Conservation (phyloP, 2,113 vertebrate species). For the Menura novaehollandiae region DNA sequence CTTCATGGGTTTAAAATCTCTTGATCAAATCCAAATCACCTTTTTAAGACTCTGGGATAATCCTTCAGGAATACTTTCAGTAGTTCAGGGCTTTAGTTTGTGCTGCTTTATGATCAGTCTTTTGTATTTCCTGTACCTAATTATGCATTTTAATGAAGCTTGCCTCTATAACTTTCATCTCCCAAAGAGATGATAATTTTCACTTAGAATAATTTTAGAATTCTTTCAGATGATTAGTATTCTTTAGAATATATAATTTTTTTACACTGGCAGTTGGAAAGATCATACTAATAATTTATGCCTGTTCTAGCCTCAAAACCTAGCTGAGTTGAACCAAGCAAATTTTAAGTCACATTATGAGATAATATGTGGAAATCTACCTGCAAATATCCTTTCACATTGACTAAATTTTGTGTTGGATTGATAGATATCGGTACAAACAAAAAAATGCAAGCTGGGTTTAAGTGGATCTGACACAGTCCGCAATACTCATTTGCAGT, state of each 20-base stretch:
- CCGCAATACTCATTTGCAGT: rapidly evolving
- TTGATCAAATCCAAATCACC: constrained; percentile 27
- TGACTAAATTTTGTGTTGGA: neutral
- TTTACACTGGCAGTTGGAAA: neutral
- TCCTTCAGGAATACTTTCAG: constrained; percentile 38
- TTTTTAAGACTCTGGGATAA: constrained; percentile 28
- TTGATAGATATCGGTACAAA: neutral
- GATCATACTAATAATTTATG: neutral
- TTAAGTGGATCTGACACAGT: neutral
- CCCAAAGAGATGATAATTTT: constrained; percentile 61
- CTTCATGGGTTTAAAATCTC: constrained; percentile 11
- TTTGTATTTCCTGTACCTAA: constrained; percentile 56
- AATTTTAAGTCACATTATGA: neutral
- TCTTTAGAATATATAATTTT: constrained; percentile 46
- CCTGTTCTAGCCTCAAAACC: neutral
- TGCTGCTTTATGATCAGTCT: constrained; percentile 51
- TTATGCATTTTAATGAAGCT: constrained; percentile 55
- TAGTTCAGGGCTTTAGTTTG: constrained; percentile 32
- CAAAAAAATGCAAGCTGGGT: neutral
- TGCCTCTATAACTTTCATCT: constrained; percentile 47
- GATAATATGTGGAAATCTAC: neutral
- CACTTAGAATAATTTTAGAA: constrained; percentile 64
- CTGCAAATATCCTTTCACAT: neutral
- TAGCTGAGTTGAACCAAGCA: neutral
- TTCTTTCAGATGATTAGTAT: constrained; percentile 49